A percentile compares a stretch with the other conserved stretches of the same genome.
These are phyloP conservation scores for Cabera pusaria DNA, from an alignment of 2,888 invertebrate species.

Conservation along the genomic window DNA sequence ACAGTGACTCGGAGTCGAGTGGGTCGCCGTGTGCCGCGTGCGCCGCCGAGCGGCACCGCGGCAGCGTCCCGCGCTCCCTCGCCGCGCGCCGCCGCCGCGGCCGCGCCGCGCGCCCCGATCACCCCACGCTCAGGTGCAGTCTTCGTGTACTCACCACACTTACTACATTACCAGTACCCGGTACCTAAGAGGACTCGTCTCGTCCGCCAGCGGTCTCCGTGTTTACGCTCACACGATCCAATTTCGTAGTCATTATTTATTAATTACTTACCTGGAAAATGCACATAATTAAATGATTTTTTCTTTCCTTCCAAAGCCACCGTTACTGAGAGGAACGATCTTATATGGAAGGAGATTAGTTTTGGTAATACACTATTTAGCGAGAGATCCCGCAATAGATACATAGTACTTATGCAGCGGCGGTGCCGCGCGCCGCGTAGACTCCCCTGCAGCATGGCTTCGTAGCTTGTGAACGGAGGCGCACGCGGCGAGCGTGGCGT, in stretches of 20 bases:
- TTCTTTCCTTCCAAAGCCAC: conserved; percentile 64
- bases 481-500: conserved; percentile 4
- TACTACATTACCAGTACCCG: too few relatives aligned
- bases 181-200: too few relatives aligned
- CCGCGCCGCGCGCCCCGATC: conserved; percentile 43
- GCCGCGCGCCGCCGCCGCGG: too few relatives aligned
- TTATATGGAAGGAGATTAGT: conserved; percentile 42
- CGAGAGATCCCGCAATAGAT: conserved; percentile 24
- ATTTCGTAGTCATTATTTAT: too few relatives aligned
- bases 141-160: too few relatives aligned
- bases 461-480: conserved; percentile 1
- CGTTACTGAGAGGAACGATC: conserved; percentile 62
- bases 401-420: too few relatives aligned
- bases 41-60: conserved; percentile 58
- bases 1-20: conserved; percentile 70
- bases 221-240: too few relatives aligned
- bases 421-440: too few relatives aligned
- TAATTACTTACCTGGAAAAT: too few relatives aligned
- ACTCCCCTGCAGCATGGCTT: conserved; percentile 20
- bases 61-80: conserved; percentile 42
- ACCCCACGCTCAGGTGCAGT: too few relatives aligned
- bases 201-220: too few relatives aligned
- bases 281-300: too few relatives aligned
- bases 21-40: conserved; percentile 72
- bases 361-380: conserved; percentile 48